Conservation (phyloP, 2,797 vertebrate genomes). For the Alosa sapidissima region DNA sequence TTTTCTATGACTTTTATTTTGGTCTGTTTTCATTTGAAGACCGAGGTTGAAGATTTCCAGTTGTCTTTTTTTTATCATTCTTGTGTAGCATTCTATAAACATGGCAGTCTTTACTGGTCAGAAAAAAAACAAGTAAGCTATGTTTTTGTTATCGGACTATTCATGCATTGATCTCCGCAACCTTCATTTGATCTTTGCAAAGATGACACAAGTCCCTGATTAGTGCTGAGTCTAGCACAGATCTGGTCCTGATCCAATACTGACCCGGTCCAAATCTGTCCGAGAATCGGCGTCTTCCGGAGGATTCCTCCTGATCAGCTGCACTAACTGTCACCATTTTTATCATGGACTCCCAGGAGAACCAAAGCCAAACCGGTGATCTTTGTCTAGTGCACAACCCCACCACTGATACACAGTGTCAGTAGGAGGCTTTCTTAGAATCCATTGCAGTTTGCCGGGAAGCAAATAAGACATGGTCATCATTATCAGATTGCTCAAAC, state of each 20-base stretch:
- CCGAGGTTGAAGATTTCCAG: conserved; percentile 59
- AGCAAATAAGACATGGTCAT: conserved; percentile 45
- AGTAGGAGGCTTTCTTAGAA: neutral
- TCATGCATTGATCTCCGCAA: conserved; percentile 40
- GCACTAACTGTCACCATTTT: neutral
- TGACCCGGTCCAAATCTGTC: neutral
- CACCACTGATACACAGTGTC: neutral
- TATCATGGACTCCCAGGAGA: neutral
- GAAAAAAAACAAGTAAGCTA: conserved; percentile 65
- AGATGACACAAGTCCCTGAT: conserved; percentile 31
- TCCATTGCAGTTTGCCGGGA: conserved; percentile 9
- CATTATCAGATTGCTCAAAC: conserved; percentile 11
- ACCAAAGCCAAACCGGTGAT: conserved; percentile 9
- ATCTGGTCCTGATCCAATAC: neutral
- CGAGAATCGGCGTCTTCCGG: neutral
- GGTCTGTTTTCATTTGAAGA: conserved; percentile 53
- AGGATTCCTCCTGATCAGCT: neutral
- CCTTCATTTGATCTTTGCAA: conserved; percentile 25
- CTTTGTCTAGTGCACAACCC: neutral
- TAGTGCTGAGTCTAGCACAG: conserved; percentile 14
- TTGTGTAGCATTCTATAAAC: conserved; percentile 58
- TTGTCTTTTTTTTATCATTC: conserved; percentile 54
- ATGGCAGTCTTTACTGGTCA: conserved; percentile 52
- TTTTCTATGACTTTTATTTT: conserved; percentile 43
- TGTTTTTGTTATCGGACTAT: conserved; percentile 54